These are phyloP conservation scores for Clitarchus hookeri DNA, from an alignment of 2,888 invertebrate genomes.

Conservation along the genomic window DNA sequence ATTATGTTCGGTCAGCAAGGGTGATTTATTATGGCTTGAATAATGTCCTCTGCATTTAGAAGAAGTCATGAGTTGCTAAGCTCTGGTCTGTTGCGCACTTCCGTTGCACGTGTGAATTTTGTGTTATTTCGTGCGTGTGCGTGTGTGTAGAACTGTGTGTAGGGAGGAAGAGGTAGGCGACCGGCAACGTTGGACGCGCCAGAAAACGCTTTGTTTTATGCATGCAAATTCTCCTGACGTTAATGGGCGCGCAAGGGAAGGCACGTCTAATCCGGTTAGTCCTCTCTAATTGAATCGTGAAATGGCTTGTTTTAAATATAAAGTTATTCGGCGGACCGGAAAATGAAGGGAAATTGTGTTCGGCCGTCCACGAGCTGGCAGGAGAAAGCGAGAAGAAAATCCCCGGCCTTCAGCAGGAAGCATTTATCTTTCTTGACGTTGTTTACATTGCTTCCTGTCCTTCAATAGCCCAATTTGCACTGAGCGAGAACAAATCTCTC, in stretches of 20 bases:
- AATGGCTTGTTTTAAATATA: slow-evolving; percentile 14
- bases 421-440: slow-evolving; percentile 8
- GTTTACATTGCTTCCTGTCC: not conserved
- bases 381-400: not conserved
- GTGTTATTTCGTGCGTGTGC: not conserved
- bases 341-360: slow-evolving; percentile 14
- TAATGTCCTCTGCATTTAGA: too few relatives aligned
- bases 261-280: slow-evolving; percentile 6
- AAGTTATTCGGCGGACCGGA: slow-evolving; percentile 14
- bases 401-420: not conserved
- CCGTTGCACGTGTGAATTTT: too few relatives aligned
- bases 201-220: slow-evolving; percentile 14
- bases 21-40: too few relatives aligned
- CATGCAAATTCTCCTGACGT: not conserved
- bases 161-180: too few relatives aligned
- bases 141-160: not conserved
- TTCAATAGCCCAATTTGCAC: slow-evolving; percentile 8
- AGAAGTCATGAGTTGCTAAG: too few relatives aligned
- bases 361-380: not conserved
- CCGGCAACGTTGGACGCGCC: not conserved
- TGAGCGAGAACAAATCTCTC: not conserved
- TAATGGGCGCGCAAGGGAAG: not conserved
- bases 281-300: slow-evolving; percentile 7
- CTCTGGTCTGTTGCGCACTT: too few relatives aligned
- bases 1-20: too few relatives aligned